These are phyloP conservation scores for Macaria liturata DNA, from an alignment of 2,888 invertebrate species.

Conservation along the genomic window DNA sequence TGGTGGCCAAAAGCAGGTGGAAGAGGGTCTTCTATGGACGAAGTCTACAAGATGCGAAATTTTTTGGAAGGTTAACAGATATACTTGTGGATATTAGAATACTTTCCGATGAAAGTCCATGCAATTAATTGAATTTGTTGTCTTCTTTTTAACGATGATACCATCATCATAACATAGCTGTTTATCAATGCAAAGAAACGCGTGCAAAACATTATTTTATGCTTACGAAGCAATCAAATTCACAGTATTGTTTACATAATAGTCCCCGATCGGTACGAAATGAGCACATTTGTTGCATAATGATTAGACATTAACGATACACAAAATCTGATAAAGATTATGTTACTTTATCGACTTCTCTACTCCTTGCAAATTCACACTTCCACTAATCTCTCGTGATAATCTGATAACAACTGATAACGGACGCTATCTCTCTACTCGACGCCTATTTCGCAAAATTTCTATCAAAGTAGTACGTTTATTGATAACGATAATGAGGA, in stretches of 20 bases:
- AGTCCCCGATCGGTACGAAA: slow-evolving; percentile 2
- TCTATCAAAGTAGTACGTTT: slow-evolving; percentile 7
- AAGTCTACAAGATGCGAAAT: too few relatives aligned
- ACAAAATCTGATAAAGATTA: slow-evolving; percentile 16
- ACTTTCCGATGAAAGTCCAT: too few relatives aligned
- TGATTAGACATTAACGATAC: slow-evolving; percentile 6
- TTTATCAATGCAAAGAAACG: too few relatives aligned
- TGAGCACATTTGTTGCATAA: slow-evolving; percentile 16
- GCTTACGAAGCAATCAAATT: too few relatives aligned
- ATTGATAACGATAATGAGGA: slow-evolving; percentile 8
- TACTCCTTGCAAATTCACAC: slow-evolving; percentile 16
- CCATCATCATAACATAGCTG: too few relatives aligned
- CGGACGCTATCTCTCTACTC: slow-evolving; percentile 8
- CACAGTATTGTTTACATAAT: slow-evolving; percentile 5
- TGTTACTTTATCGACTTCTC: slow-evolving; percentile 11
- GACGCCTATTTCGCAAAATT: slow-evolving; percentile 12
- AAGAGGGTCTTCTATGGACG: too few relatives aligned
- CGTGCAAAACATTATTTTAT: too few relatives aligned
- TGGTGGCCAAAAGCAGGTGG: too few relatives aligned
- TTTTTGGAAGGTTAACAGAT: too few relatives aligned
- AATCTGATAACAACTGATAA: slow-evolving; percentile 18
- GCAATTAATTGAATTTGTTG: too few relatives aligned
- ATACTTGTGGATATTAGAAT: too few relatives aligned
- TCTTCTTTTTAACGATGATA: not conserved
- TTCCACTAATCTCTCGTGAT: slow-evolving; percentile 20